These are phyloP conservation scores for Noctilio leporinus DNA, from an alignment of 2,113 vertebrate species.

Conservation along the genomic window DNA sequence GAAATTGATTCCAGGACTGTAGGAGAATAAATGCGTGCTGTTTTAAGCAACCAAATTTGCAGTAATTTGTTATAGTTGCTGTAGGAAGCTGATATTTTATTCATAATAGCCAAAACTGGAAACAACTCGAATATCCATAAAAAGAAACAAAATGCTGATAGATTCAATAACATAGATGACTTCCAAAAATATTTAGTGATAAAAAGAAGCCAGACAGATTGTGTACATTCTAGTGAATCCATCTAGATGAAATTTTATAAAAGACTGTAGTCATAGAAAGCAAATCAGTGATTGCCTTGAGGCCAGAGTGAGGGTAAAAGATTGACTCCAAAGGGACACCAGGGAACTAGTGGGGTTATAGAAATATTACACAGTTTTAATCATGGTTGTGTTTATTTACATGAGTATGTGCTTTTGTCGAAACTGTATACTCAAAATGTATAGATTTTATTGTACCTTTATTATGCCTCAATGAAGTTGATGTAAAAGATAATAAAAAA, in stretches of 20 bases:
- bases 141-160: background rate
- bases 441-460: background rate
- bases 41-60: constrained; percentile 18
- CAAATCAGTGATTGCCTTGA: background rate
- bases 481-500: background rate
- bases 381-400: background rate
- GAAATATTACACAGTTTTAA: background rate
- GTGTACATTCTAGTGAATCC: background rate
- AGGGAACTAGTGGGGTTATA: background rate
- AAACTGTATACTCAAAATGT: background rate
- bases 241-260: constrained; percentile 9
- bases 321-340: background rate
- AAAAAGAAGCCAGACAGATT: background rate
- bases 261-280: background rate
- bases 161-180: background rate
- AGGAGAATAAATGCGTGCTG: background rate
- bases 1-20: background rate
- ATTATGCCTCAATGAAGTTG: background rate
- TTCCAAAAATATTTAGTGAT: background rate
- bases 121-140: background rate
- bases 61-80: constrained; percentile 11
- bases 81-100: background rate
- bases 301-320: background rate
- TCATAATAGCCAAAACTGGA: background rate
- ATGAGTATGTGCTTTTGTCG: background rate